These are phyloP conservation scores for Euleptes europaea DNA, from an alignment of 2,113 vertebrate species.

Conservation along the genomic window DNA sequence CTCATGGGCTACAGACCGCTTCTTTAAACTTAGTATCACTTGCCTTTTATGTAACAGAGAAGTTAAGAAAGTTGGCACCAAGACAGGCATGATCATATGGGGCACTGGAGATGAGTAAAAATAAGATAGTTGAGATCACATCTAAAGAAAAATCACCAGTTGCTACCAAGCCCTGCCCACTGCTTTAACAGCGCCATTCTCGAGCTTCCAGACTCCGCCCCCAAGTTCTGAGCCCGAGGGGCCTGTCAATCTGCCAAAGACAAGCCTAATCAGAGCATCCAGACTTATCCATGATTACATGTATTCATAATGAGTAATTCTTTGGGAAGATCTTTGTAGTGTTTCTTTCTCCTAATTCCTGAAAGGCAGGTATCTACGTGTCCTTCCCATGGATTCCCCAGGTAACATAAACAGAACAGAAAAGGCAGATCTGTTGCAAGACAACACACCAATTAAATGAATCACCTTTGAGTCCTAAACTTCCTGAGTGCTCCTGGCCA, in stretches of 20 bases:
- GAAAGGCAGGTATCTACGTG: conserved; percentile 17
- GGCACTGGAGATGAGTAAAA: neutral
- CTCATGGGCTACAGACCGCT: no score
- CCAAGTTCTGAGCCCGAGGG: neutral
- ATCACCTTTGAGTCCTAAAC: neutral
- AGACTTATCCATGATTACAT: neutral
- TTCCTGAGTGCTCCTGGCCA: neutral
- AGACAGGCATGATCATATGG: neutral
- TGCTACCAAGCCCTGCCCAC: neutral
- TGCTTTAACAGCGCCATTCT: neutral
- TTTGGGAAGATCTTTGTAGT: conserved; percentile 10
- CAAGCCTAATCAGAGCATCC: neutral
- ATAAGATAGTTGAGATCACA: neutral
- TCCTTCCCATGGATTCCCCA: conserved; percentile 15
- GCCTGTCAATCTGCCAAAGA: neutral
- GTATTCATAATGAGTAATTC: neutral
- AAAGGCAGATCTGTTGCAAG: conserved; percentile 16
- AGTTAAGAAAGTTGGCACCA: no score
- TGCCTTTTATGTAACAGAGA: no score
- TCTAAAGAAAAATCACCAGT: neutral
- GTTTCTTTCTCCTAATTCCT: conserved; percentile 12
- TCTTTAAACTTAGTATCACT: no score
- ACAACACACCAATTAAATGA: conserved; percentile 36
- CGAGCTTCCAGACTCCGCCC: neutral
- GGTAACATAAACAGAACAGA: neutral